phyloP scores from a whole-genome alignment of 2,797 vertebrate genomes.

The Gadopsis bispinosus region DNA sequence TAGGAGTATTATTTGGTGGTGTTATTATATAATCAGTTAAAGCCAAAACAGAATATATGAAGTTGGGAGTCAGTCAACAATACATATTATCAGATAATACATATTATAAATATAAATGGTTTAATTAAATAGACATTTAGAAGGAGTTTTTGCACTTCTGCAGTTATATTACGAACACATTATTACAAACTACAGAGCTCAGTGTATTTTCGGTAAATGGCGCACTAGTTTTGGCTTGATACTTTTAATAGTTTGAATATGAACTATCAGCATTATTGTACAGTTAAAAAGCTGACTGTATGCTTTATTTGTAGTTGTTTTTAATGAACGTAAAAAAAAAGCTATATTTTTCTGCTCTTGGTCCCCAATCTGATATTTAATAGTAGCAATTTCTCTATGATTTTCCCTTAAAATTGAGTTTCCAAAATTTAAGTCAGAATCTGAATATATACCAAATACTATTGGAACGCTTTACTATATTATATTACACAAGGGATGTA shows the following conservation, averaged over 20 bases:
- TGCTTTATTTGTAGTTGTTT: not conserved
- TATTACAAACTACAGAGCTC: not conserved
- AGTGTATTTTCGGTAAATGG: not conserved
- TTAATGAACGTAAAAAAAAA: not conserved
- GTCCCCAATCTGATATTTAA: not conserved
- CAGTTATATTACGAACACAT: slow-evolving; percentile 21
- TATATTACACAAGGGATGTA: not conserved
- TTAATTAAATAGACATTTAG: slow-evolving; percentile 16
- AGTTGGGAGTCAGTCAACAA: slow-evolving; percentile 3
- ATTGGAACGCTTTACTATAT: not conserved
- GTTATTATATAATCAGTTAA: slow-evolving; percentile 16
- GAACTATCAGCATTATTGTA: slow-evolving; percentile 6
- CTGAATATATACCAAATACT: not conserved
- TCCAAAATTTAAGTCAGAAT: not conserved
- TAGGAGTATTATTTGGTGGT: slow-evolving; percentile 23
- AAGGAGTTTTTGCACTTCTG: slow-evolving; percentile 30
- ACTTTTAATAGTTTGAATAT: slow-evolving; percentile 22
- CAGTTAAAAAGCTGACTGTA: not conserved
- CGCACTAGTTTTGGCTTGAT: slow-evolving; percentile 12
- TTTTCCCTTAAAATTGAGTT: not conserved
- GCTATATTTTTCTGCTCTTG: not conserved
- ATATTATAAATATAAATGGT: not conserved
- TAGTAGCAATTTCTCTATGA: not conserved
- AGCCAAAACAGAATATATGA: not conserved
- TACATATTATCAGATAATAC: slow-evolving; percentile 1